Evolutionary conservation across 2,113 vertebrate species (phyloP), one percentile per base, ranked within the genome.

Genomic region (Zosterops borbonicus): DNA sequence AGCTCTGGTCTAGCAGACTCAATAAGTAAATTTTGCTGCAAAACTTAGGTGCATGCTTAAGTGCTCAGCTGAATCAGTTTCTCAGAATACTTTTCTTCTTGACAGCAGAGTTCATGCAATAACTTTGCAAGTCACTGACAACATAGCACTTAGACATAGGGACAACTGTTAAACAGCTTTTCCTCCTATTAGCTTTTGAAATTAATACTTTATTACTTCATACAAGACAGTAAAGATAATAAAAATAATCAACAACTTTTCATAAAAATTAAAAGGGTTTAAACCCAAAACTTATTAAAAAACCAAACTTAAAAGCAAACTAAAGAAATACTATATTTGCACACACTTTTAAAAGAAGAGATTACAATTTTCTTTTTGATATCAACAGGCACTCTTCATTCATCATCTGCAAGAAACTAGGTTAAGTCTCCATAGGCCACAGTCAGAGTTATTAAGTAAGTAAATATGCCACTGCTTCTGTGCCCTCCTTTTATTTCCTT

Each of bases 401-500:
- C 96, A 96, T 47, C 87, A 91, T 95, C 88, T 89, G 59, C 35
- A 90, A 90, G 87, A 97, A 98, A 97, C 84, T 85, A 96, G 97
- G 96, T 92, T 94, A 94, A 55, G 84, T 96, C 96, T 97, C 97
- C 62, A 56, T 8, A 92, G 97, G 87, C 96, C 85, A 70, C 60
- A 74, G 92, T 97, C 96, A 92, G 94, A 96, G 94, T 97, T 97
- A 96, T 89, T 94, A 96, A 90, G 93, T 93, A 96, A 97, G 96
- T 79, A 96, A 97, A 96, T 70, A 96, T 62, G 25, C 94, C 90
- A 63, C 69, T 88, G 90, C 81, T 96, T 92, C 83, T 69, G 37
- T 46, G 87, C 47, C 91, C 87, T 91, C 90, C 95, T 96, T 95
- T 98, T 96, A 99, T 97, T 99, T 99, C 98, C 97, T 98, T 94